Percentiles rank a stretch among this genome's conserved stretches.
Evolutionary conservation across 2,888 invertebrate genomes (phyloP).

Genomic region (Tipula unca): DNA sequence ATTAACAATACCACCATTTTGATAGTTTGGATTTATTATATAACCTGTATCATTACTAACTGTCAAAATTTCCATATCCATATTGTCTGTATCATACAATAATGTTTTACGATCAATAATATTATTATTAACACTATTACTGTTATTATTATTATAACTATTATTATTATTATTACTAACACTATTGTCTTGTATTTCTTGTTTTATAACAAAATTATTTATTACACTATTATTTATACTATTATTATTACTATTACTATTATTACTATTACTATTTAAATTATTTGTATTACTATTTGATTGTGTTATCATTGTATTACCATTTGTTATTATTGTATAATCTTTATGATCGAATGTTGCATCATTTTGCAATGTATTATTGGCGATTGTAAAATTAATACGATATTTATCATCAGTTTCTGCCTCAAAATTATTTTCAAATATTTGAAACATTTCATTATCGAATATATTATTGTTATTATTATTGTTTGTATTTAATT

Average conservation of each 20-base stretch:
- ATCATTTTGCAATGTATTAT: neutral
- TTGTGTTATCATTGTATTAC: neutral
- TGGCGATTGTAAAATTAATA: neutral
- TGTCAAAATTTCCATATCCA: neutral
- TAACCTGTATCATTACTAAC: neutral
- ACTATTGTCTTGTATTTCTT: constrained; percentile 15
- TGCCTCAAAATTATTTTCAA: neutral
- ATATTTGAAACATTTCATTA: neutral
- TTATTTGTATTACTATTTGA: neutral
- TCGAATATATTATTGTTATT: neutral
- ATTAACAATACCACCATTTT: neutral
- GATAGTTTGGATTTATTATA: constrained; percentile 8
- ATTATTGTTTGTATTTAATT: constrained; percentile 1
- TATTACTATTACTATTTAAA: constrained; percentile 17
- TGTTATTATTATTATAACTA: constrained; percentile 17
- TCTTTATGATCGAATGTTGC: neutral
- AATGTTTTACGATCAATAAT: constrained; percentile 2
- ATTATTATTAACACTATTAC: neutral
- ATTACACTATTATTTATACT: neutral
- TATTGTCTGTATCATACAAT: neutral
- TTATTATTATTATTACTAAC: neutral
- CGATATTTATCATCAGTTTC: neutral
- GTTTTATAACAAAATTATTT: constrained; percentile 17
- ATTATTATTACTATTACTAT: neutral
- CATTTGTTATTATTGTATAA: neutral